Conservation (phyloP, 2,888 invertebrate genomes). For the Himalopsyche tibetana region DNA sequence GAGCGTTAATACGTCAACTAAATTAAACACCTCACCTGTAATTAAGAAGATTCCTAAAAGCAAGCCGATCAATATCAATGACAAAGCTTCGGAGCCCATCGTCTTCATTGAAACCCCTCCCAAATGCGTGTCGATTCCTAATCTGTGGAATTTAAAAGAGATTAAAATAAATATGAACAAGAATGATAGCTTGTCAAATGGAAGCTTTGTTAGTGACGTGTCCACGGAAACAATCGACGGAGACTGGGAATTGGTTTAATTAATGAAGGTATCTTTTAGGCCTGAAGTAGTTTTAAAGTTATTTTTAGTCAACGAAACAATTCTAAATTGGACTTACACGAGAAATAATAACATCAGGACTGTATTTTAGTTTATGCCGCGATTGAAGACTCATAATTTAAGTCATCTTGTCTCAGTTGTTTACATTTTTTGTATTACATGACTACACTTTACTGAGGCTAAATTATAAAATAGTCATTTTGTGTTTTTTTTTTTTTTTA, state of each 20-base stretch:
- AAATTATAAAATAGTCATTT: no score
- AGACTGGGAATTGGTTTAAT: slow-evolving; percentile 56
- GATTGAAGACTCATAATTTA: no score
- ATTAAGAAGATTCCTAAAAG: slow-evolving; percentile 64
- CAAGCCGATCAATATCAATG: slow-evolving; percentile 58
- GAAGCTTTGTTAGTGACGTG: neutral
- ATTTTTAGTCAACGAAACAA: no score
- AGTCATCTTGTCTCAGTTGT: no score
- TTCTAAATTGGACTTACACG: no score
- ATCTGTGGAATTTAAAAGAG: slow-evolving; percentile 78
- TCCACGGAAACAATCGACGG: slow-evolving; percentile 37
- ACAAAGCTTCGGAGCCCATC: slow-evolving; percentile 59
- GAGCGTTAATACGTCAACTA: neutral
- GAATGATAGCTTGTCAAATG: neutral
- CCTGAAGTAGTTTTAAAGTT: neutral
- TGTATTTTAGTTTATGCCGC: no score
- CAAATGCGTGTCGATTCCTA: slow-evolving; percentile 77
- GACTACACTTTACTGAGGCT: no score
- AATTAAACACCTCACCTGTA: slow-evolving; percentile 69
- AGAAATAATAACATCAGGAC: no score
- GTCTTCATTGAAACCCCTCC: slow-evolving; percentile 71
- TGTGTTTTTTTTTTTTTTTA: no score
- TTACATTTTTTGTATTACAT: no score
- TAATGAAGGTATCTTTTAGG: neutral
- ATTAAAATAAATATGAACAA: slow-evolving; percentile 69